A percentile compares a stretch with the other conserved stretches of the same genome.
Conservation (phyloP, 37 sponge, comb jelly and placozoan species). For the Cliona cf. orientalis region DNA sequence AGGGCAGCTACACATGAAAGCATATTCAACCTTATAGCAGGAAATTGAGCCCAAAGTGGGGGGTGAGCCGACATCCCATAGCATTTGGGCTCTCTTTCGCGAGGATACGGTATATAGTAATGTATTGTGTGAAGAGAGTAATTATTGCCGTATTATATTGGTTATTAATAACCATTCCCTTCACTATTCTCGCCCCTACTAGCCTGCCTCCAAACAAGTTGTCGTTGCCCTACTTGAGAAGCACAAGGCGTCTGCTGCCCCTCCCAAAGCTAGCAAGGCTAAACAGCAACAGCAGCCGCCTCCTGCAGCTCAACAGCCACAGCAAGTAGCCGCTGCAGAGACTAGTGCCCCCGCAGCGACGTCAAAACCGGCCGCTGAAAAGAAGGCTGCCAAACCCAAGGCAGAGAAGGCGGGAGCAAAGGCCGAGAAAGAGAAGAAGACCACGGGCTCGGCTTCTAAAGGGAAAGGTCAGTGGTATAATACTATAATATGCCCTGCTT, state of each 20-base stretch:
- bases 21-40: too few species aligned
- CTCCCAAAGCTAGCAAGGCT: too few species aligned
- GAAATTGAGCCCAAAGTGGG: too few species aligned
- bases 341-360: constrained; percentile 1
- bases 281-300: constrained; percentile 2
- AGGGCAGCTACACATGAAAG: too few species aligned
- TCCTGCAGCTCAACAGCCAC: not conserved
- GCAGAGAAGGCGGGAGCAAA: not conserved
- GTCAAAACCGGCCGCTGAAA: not conserved
- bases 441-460: not conserved
- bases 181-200: not conserved
- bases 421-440: constrained; percentile 1
- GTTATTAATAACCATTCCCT: too few species aligned
- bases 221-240: constrained; percentile 70
- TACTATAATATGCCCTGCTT: not conserved
- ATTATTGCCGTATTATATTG: too few species aligned
- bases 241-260: constrained; percentile 24
- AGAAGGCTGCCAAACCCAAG: constrained; percentile 3
- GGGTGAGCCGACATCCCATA: too few species aligned
- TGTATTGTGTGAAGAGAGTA: too few species aligned
- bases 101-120: too few species aligned
- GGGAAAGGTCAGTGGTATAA: not conserved
- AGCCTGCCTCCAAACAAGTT: constrained; percentile 74
- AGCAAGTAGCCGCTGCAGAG: not conserved
- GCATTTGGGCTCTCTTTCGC: too few species aligned